Evolutionary conservation across 2,113 vertebrate species (phyloP), one percentile per base, ranked within the genome.

Genomic region (Neodon shergylaensis): DNA sequence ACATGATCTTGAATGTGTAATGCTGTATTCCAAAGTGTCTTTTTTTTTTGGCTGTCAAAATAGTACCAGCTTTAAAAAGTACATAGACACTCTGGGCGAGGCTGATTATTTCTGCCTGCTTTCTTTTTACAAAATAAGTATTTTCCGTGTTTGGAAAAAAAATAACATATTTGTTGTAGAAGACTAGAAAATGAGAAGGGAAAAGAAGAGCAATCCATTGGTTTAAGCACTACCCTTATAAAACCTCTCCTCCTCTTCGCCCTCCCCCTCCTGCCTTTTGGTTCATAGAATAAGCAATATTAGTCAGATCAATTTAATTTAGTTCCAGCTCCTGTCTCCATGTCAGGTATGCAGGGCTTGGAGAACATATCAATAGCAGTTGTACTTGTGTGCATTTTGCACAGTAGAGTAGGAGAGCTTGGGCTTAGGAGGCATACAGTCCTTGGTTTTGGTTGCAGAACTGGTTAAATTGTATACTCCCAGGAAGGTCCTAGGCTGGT

Each of bases 1-100:
- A 96, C 97, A 87, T 97, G 97, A 97, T 97, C 97, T 97, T 97
- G 97, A 98, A 96, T 98, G 96, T 97, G 96, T 96, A 96, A 97
- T 97, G 96, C 92, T 94, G 73, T 95, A 92, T 97, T 96, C 88
- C 85, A 96, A 94, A 95, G 78, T 95, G 91, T 97, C 91, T 96
- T 97, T 96, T 47, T 96, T 47, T 96, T 96, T 97, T 97, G 96
- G 94, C 96, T 98, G 97, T 97, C 97, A 98, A 96, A 97, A 97
- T 97, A 97, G 96, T 83, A 83, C 94, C 95, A 76, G 96, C 95
- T 98, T 97, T 96, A 92, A 96, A 97, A 97, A 96, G 91, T 97
- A 92, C 97, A 96, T 95, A 94, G 96, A 92, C 79, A 76, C 88
- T 93, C 77, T 79, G 77, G 54, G 91, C 90, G 70, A 89, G 14